phyloP scores from a whole-genome alignment of 2,113 vertebrate genomes.

The Dipodomys stephensi region DNA sequence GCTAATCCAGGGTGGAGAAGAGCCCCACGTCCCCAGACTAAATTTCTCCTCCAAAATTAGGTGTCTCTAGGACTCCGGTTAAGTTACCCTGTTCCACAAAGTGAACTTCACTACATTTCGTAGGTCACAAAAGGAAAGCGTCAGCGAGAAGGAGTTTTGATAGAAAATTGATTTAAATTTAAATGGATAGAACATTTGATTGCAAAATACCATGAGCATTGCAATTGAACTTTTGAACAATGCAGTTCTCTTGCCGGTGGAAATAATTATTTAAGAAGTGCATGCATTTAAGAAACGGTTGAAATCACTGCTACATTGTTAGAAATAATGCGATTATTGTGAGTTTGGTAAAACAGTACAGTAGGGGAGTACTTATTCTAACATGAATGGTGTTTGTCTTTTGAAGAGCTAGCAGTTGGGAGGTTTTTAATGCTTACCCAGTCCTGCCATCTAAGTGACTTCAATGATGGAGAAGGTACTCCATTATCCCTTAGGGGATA shows the following conservation, averaged over 20 bases:
- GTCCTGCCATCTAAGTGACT: slow-evolving; percentile 61
- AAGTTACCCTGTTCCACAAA: slow-evolving; percentile 18
- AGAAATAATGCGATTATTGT: slow-evolving; percentile 2
- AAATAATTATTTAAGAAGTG: not conserved
- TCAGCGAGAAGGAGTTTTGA: slow-evolving; percentile 23
- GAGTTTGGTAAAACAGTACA: not conserved
- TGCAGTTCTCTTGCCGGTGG: not conserved
- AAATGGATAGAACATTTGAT: no score
- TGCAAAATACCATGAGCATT: not conserved
- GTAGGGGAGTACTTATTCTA: slow-evolving; percentile 57
- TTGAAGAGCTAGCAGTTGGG: slow-evolving; percentile 63
- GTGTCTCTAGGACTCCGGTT: not conserved
- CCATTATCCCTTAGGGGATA: slow-evolving; percentile 55
- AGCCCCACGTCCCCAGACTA: not conserved
- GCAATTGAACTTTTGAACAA: slow-evolving; percentile 55
- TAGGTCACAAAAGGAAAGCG: slow-evolving; percentile 32
- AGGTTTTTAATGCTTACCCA: slow-evolving; percentile 68
- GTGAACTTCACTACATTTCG: slow-evolving; percentile 17
- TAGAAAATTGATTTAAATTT: no score
- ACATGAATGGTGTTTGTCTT: slow-evolving; percentile 48
- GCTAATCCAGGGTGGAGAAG: not conserved
- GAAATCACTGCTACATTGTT: slow-evolving; percentile 19
- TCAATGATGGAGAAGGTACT: slow-evolving; percentile 74
- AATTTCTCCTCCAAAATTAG: not conserved
- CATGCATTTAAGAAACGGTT: not conserved